Conservation (phyloP, 2,113 vertebrate genomes). For the Ailuropoda melanoleuca region DNA sequence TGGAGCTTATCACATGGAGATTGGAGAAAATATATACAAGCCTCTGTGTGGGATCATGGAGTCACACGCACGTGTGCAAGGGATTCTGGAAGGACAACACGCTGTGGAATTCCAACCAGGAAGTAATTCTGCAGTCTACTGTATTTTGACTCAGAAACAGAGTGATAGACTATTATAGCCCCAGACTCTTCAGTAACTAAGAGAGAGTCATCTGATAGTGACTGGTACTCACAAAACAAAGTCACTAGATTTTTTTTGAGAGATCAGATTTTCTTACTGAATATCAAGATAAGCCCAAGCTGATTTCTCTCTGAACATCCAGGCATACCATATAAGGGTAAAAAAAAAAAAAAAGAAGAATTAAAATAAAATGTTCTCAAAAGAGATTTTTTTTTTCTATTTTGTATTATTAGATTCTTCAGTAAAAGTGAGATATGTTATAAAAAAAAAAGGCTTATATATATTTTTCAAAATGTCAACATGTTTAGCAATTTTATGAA, state of each 20-base stretch:
- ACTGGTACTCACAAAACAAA: neutral
- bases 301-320: neutral
- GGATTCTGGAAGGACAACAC: neutral
- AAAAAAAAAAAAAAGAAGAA: neutral
- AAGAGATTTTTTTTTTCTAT: neutral
- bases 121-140: neutral
- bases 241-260: neutral
- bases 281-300: neutral
- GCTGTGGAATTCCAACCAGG: neutral
- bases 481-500: neutral
- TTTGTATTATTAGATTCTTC: neutral
- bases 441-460: conserved; percentile 20
- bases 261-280: neutral
- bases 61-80: neutral
- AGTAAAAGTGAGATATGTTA: neutral
- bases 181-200: neutral
- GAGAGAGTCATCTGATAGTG: neutral
- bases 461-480: neutral
- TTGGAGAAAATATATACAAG: neutral
- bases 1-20: neutral
- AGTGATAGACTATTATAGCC: neutral
- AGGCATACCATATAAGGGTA: neutral
- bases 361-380: neutral
- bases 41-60: neutral
- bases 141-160: neutral